Evolutionary conservation across 1,140 invertebrate species (phyloP).

Genomic region (Eubasilissa regina): DNA sequence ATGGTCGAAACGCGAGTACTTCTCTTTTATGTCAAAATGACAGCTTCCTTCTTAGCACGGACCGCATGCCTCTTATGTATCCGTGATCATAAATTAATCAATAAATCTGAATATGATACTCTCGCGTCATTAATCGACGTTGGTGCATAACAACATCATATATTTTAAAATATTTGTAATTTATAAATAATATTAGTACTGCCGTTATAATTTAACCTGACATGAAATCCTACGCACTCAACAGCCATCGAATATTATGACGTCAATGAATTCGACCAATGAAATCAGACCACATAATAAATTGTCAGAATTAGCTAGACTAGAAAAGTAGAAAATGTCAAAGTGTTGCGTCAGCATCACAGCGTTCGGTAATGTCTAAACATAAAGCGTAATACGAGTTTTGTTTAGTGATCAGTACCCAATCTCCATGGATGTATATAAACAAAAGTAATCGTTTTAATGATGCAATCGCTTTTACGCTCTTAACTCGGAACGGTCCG

Average conservation of each 20-base stretch:
- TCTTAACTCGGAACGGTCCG: constrained; percentile 56
- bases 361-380: constrained; percentile 56
- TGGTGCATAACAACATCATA: no score
- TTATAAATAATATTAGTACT: no score
- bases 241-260: constrained; percentile 16
- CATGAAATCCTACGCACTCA: neutral
- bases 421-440: constrained; percentile 17
- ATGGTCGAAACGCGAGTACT: no score
- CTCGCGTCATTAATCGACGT: no score
- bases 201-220: no score
- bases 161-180: no score
- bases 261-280: constrained; percentile 63
- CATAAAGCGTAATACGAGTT: constrained; percentile 10
- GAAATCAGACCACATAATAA: constrained; percentile 65
- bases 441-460: constrained; percentile 10
- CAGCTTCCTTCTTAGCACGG: no score
- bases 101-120: no score
- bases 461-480: constrained; percentile 44
- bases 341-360: constrained; percentile 67
- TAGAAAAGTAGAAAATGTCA: constrained; percentile 61
- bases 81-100: no score
- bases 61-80: no score
- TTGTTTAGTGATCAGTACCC: constrained; percentile 11
- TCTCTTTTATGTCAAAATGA: no score
- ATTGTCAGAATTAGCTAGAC: constrained; percentile 62